Evolutionary conservation across 2,888 invertebrate genomes (phyloP).

Genomic region (Idaea biselata): DNA sequence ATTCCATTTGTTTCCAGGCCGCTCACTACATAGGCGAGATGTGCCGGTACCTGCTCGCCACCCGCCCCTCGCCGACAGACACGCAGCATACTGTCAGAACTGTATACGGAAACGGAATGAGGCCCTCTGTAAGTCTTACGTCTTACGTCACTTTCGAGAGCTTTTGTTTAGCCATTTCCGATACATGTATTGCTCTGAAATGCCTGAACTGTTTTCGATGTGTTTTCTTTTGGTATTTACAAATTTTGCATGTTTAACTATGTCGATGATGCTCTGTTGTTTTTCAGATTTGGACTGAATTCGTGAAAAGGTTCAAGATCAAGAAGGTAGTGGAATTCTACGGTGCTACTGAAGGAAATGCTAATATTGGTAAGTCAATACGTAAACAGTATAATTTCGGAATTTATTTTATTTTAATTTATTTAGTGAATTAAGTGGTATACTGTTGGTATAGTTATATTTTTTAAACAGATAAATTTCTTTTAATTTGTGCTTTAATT

Average conservation of each 20-base stretch:
- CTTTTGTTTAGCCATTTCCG: too few species aligned
- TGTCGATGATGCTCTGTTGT: neutral
- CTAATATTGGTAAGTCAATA: constrained; percentile 90
- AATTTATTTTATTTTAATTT: too few species aligned
- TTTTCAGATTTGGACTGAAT: constrained; percentile 93
- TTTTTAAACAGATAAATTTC: too few species aligned
- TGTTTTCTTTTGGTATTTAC: too few species aligned
- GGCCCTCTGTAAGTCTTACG: constrained; percentile 81
- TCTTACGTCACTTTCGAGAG: too few species aligned
- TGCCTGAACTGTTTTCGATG: too few species aligned
- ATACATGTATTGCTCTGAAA: too few species aligned
- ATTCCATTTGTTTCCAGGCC: constrained; percentile 81
- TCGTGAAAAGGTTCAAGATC: constrained; percentile 93
- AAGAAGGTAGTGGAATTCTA: constrained; percentile 95
- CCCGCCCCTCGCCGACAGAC: constrained; percentile 85
- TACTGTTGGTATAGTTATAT: too few species aligned
- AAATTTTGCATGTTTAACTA: neutral
- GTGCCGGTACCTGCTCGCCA: constrained; percentile 91
- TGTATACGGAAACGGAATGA: constrained; percentile 96
- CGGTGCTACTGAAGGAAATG: constrained; percentile 98
- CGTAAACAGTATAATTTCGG: too few species aligned
- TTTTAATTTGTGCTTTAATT: too few species aligned
- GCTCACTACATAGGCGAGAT: constrained; percentile 96
- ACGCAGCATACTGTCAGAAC: constrained; percentile 87
- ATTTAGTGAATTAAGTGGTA: too few species aligned